A percentile compares a stretch with the other conserved stretches of the same genome.
phyloP scores from a whole-genome alignment of 2,113 vertebrate species.

The Macheiramphus alcinus region DNA sequence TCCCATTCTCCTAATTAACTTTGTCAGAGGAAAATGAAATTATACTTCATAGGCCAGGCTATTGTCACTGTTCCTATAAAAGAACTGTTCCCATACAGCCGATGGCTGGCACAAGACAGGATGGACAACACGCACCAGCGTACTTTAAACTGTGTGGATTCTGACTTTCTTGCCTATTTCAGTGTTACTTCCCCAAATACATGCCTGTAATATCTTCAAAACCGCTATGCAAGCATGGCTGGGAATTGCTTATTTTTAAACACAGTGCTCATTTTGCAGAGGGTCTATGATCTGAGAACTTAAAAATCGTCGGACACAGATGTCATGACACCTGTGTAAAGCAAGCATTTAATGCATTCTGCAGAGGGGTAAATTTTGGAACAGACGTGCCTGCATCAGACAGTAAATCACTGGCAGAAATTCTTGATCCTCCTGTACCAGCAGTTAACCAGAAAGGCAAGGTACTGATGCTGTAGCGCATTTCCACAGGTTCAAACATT shows the following conservation, averaged over 20 bases:
- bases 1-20: background rate
- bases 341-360: background rate
- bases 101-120: background rate
- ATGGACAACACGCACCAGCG: background rate
- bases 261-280: background rate
- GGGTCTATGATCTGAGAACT: background rate
- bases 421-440: background rate
- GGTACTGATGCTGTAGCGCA: background rate
- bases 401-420: background rate
- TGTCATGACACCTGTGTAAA: background rate
- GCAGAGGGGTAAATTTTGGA: background rate
- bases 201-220: background rate
- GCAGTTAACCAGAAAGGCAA: background rate
- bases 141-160: background rate
- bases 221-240: background rate
- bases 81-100: background rate
- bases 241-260: background rate
- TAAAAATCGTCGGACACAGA: background rate
- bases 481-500: background rate
- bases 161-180: background rate
- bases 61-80: background rate
- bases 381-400: background rate
- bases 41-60: background rate
- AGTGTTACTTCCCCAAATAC: background rate
- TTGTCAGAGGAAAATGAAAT: background rate